Percentiles rank a stretch among this genome's conserved stretches.
phyloP scores from a whole-genome alignment of 2,113 vertebrate species.

The Corynorhinus townsendii region DNA sequence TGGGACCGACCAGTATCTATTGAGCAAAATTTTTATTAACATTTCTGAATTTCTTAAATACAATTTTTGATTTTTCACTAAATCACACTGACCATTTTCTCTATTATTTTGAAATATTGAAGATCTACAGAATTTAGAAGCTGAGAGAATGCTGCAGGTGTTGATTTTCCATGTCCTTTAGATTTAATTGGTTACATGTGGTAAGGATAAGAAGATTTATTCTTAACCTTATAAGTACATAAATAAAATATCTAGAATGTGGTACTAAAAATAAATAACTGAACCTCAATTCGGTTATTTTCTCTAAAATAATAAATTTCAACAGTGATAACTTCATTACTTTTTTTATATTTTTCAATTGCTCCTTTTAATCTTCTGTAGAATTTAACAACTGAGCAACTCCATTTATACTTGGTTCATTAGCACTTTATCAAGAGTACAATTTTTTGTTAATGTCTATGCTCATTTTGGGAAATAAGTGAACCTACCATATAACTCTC shows the following conservation, averaged over 20 bases:
- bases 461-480: constrained; percentile 12
- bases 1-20: not conserved
- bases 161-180: not conserved
- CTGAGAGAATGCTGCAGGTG: not conserved
- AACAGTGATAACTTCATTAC: not conserved
- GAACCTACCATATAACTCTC: not conserved
- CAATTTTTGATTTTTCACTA: constrained; percentile 11
- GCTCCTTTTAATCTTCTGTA: not conserved
- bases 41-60: not conserved
- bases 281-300: not conserved
- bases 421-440: not conserved
- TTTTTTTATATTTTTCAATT: not conserved
- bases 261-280: not conserved
- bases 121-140: not conserved
- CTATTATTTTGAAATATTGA: constrained; percentile 40
- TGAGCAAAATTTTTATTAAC: not conserved
- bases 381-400: not conserved
- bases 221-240: not conserved
- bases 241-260: not conserved
- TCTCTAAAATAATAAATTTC: constrained; percentile 17
- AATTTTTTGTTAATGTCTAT: not conserved
- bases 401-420: not conserved
- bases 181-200: not conserved
- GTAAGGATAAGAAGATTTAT: not conserved
- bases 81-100: not conserved